Base-by-base conservation (phyloP, 2,888 invertebrate genomes). In the Galerucella calmariensis region DNA sequence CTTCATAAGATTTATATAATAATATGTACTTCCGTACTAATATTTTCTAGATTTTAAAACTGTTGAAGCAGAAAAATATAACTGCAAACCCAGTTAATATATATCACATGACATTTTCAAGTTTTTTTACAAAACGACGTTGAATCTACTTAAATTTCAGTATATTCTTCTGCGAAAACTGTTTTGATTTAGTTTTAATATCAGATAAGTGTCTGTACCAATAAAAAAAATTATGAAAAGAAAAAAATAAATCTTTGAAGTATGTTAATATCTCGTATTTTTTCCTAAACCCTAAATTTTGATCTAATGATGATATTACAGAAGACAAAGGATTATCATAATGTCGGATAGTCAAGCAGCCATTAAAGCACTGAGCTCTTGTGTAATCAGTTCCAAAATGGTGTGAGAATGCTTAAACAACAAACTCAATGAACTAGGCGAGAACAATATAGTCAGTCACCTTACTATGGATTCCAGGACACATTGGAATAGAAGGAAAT, bases 241-340 rank as follows among this genome's bases (percentile, higher is more conserved):
- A 66, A 72, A 69, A 41, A 66, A 72, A 72, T 72, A 72, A 72
- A 72, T 72, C 72, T 72, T 72, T 72, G 72, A 72, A 72, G 72
- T 72, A 72, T 72, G 72, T 72, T 72, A 63, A 48, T 51, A 58
- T 35, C 10, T 35, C 58, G 35, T 71, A 41, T 71, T 56, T 65
- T 66, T 72, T 66, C 20, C 2, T 35, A 2, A 59, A 24, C 27
- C 59, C 10, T 1, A 58, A 16, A 59, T 27, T 59, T 4, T 11
- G 2, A 46, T 46, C 44, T 20, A 20, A 20, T 20, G 20, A 20
- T 20, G 1, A 20, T 20, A 20, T 20, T 20, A 20, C 20, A 20
- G 20, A 20, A 20, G 20, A 20, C 20, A 20, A 20, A 20, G 1
- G 20, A 20, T 20, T 20, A 20, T 20, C 20, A 20, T 20, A 20